Evolutionary conservation across 1,140 invertebrate genomes (phyloP).

Genomic region (Tetranychus cinnabarinus): DNA sequence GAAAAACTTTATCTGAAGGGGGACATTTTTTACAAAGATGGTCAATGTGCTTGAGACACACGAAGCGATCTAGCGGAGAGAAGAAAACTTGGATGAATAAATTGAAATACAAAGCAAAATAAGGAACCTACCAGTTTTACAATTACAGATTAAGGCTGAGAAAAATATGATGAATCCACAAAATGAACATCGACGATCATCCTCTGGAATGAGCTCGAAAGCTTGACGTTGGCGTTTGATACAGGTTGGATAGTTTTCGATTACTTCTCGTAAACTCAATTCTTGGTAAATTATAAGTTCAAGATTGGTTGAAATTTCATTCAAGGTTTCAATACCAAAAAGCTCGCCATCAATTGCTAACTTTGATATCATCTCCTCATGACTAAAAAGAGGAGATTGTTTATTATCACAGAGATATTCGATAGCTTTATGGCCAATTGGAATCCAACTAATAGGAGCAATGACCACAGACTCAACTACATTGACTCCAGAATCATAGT

Average conservation of each 20-base stretch:
- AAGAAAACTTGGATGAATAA: background rate
- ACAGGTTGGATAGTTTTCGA: slow-evolving; percentile 40
- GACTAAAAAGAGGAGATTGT: slow-evolving; percentile 92
- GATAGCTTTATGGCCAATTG: slow-evolving; percentile 79
- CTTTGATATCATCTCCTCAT: slow-evolving; percentile 94
- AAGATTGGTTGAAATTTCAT: slow-evolving; percentile 82
- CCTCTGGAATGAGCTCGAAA: slow-evolving; percentile 82
- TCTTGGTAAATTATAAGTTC: slow-evolving; percentile 70
- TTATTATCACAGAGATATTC: slow-evolving; percentile 75
- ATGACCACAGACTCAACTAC: slow-evolving; percentile 99
- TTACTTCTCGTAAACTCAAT: slow-evolving; percentile 26
- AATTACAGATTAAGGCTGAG: slow-evolving; percentile 72
- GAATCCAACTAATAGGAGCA: slow-evolving; percentile 90
- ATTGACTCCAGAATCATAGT: slow-evolving; percentile 98
- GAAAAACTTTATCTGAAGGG: background rate
- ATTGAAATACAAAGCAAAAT: background rate
- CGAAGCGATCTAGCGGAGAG: slow-evolving; percentile 23
- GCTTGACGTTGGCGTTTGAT: slow-evolving; percentile 33
- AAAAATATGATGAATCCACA: slow-evolving; percentile 96
- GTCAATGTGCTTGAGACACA: slow-evolving; percentile 65
- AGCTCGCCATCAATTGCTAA: slow-evolving; percentile 73
- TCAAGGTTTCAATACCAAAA: slow-evolving; percentile 59
- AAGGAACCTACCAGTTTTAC: slow-evolving; percentile 28
- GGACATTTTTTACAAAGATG: slow-evolving; percentile 36
- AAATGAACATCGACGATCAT: slow-evolving; percentile 74